Conservation (phyloP, 2,113 vertebrate species). For the Anthoscopus minutus region DNA sequence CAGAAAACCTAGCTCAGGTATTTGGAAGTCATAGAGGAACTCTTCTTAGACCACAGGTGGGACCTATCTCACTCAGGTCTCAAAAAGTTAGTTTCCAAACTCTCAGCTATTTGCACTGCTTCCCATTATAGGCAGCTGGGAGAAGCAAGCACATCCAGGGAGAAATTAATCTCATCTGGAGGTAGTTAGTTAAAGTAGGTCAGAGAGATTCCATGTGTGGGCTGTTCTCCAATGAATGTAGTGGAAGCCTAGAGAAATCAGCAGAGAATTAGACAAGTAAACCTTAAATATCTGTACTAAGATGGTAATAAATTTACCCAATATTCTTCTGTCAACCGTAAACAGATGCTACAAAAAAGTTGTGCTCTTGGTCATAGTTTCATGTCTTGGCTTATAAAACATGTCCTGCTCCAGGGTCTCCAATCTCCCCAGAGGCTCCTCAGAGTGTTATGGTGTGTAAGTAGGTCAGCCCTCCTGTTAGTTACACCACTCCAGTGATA, state of each 20-base stretch:
- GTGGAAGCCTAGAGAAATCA: background rate
- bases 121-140: background rate
- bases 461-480: slow-evolving; percentile 38
- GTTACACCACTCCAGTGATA: background rate
- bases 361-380: slow-evolving; percentile 19
- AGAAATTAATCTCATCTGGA: background rate
- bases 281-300: background rate
- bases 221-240: background rate
- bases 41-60: background rate
- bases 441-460: slow-evolving; percentile 13
- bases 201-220: background rate
- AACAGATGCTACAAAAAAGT: background rate
- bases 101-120: background rate
- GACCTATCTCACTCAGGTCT: background rate
- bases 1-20: background rate
- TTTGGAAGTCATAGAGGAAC: background rate
- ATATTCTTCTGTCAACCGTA: background rate
- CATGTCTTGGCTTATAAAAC: slow-evolving; percentile 24
- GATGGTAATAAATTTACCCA: background rate
- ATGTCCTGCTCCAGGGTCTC: background rate
- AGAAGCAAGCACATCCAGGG: background rate
- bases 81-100: background rate
- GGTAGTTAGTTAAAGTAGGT: slow-evolving; percentile 11
- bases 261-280: background rate
- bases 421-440: slow-evolving; percentile 11